These are phyloP conservation scores for Micropoecilia bifurca DNA, from an alignment of 2,797 vertebrate species.

Conservation along the genomic window DNA sequence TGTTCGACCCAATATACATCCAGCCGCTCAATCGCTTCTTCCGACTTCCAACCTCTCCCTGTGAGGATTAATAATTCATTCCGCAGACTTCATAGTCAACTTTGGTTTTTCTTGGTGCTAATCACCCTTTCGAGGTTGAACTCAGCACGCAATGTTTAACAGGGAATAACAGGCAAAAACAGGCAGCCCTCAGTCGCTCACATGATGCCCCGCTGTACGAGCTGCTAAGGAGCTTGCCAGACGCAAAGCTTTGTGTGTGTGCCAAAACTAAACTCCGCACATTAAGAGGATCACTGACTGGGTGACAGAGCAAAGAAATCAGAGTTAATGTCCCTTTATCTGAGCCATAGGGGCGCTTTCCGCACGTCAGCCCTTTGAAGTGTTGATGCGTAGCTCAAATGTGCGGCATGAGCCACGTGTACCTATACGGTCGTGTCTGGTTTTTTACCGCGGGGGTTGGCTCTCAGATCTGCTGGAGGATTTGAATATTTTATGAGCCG, in stretches of 20 bases:
- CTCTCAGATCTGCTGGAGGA: constrained; percentile 79
- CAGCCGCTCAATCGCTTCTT: constrained; percentile 48
- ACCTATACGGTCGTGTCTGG: constrained; percentile 66
- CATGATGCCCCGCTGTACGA: constrained; percentile 69
- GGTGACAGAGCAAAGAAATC: constrained; percentile 74
- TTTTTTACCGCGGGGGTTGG: constrained; percentile 77
- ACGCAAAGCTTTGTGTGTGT: constrained; percentile 71
- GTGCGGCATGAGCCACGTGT: constrained; percentile 52
- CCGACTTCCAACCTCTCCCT: constrained; percentile 52
- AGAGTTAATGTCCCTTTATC: constrained; percentile 79
- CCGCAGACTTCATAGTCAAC: constrained; percentile 47
- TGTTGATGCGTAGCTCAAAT: constrained; percentile 63
- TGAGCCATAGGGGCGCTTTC: constrained; percentile 70
- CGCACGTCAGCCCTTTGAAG: constrained; percentile 67
- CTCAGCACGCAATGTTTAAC: constrained; percentile 62
- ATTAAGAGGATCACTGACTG: constrained; percentile 78
- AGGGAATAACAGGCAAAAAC: constrained; percentile 66
- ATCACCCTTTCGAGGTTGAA: constrained; percentile 58
- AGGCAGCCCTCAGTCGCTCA: constrained; percentile 67
- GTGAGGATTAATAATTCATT: constrained; percentile 68
- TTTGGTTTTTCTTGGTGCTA: constrained; percentile 55
- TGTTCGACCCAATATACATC: constrained; percentile 65
- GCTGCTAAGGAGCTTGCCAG: constrained; percentile 70
- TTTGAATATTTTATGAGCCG: constrained; percentile 87
- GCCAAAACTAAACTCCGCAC: constrained; percentile 78